Evolutionary conservation across 2,888 invertebrate genomes (phyloP).

Genomic region (Esperia sulphurella): DNA sequence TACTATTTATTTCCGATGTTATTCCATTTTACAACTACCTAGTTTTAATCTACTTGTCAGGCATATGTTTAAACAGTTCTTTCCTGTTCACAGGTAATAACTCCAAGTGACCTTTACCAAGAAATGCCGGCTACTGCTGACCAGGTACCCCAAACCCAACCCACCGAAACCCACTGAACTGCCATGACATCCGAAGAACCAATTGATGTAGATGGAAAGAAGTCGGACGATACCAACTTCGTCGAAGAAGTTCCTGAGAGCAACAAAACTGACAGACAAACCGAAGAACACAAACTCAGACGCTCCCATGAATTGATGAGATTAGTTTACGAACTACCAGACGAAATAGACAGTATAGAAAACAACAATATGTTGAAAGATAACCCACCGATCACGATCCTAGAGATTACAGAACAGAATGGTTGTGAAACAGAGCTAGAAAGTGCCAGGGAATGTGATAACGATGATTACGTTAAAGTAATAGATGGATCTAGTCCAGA

Average conservation of each 20-base stretch:
- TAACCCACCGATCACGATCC: conserved; percentile 68
- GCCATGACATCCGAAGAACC: conserved; percentile 74
- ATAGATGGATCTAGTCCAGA: conserved; percentile 51
- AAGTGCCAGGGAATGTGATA: conserved; percentile 48
- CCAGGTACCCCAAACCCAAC: conserved; percentile 14
- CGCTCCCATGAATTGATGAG: conserved; percentile 66
- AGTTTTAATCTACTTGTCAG: too few species aligned
- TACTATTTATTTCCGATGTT: too few species aligned
- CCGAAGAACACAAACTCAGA: conserved; percentile 40
- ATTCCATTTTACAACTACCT: too few species aligned
- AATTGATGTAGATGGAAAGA: conserved; percentile 61
- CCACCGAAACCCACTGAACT: conserved; percentile 31
- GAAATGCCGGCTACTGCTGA: conserved; percentile 45
- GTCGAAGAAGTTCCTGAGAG: conserved; percentile 45
- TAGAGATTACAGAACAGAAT: conserved; percentile 70
- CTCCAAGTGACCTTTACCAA: conserved; percentile 16
- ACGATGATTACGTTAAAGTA: conserved; percentile 46
- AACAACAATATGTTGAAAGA: conserved; percentile 71
- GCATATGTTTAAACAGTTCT: too few species aligned
- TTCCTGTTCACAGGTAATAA: conserved; percentile 19
- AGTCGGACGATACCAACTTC: conserved; percentile 50
- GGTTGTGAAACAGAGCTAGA: conserved; percentile 65
- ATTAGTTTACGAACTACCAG: conserved; percentile 70
- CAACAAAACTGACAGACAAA: conserved; percentile 42
- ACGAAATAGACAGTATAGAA: conserved; percentile 53